Conservation (phyloP, 2,113 vertebrate genomes). For the Centropristis striata region DNA sequence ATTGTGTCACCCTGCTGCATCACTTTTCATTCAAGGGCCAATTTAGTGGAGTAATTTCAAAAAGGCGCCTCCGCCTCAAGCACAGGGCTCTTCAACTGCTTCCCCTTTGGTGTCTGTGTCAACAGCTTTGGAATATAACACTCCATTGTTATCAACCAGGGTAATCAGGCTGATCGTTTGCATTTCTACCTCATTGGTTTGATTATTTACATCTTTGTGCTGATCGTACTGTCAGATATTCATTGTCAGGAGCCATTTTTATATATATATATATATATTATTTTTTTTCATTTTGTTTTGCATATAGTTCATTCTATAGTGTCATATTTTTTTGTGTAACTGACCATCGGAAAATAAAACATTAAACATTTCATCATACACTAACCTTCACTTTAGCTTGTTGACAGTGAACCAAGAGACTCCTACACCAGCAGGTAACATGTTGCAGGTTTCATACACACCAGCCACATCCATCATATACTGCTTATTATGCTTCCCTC, state of each 20-base stretch:
- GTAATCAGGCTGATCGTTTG: not conserved
- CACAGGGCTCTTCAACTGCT: conserved; percentile 21
- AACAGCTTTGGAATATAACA: not conserved
- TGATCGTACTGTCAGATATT: not conserved
- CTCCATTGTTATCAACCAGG: not conserved
- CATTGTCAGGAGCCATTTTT: not conserved
- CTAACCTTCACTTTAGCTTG: not conserved
- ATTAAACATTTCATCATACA: not conserved
- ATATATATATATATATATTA: too few relatives aligned
- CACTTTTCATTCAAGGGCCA: conserved; percentile 28
- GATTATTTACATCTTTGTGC: conserved; percentile 3
- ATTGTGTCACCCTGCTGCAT: conserved; percentile 10
- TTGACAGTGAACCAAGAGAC: not conserved
- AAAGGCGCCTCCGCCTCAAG: conserved; percentile 16
- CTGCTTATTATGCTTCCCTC: conserved; percentile 22
- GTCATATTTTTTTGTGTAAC: not conserved
- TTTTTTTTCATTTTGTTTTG: not conserved
- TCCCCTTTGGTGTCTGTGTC: conserved; percentile 20
- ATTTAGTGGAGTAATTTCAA: conserved; percentile 28
- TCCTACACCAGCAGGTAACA: not conserved
- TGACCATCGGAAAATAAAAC: not conserved
- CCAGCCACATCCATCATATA: not conserved
- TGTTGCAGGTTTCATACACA: not conserved
- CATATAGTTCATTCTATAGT: not conserved
- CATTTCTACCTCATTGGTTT: not conserved